phyloP scores from a whole-genome alignment of 2,797 vertebrate genomes.

The Etheostoma nigrum region DNA sequence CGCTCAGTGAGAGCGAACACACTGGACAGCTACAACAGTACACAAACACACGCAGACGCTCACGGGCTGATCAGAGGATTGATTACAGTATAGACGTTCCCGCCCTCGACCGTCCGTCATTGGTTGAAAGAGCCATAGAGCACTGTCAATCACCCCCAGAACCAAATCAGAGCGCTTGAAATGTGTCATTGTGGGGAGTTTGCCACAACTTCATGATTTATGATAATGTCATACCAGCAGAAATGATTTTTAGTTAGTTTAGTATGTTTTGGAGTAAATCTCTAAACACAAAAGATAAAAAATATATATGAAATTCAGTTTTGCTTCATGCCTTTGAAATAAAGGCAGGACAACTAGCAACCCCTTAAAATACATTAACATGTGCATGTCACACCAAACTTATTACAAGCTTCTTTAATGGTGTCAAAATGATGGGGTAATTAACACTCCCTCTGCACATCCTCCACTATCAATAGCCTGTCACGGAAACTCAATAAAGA shows the following conservation, averaged over 20 bases:
- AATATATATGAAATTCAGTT: not conserved
- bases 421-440: slow-evolving; percentile 52
- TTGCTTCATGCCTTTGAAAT: not conserved
- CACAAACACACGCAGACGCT: slow-evolving; percentile 26
- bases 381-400: slow-evolving; percentile 27
- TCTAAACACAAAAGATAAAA: not conserved
- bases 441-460: slow-evolving; percentile 70
- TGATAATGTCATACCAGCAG: not conserved
- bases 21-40: slow-evolving; percentile 20
- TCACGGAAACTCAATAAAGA: slow-evolving; percentile 44
- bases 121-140: slow-evolving; percentile 50
- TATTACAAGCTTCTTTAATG: slow-evolving; percentile 33
- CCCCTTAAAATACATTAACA: not conserved
- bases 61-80: slow-evolving; percentile 64
- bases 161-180: slow-evolving; percentile 52
- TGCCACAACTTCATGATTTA: not conserved
- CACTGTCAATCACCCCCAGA: slow-evolving; percentile 57
- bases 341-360: not conserved
- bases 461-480: slow-evolving; percentile 53
- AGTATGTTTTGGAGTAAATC: not conserved
- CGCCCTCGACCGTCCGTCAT: slow-evolving; percentile 59
- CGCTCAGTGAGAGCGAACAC: slow-evolving; percentile 2
- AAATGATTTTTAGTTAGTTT: not conserved
- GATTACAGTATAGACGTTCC: slow-evolving; percentile 67
- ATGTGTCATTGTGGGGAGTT: not conserved